phyloP scores from a whole-genome alignment of 2,888 invertebrate genomes.

The Gerris lacustris region DNA sequence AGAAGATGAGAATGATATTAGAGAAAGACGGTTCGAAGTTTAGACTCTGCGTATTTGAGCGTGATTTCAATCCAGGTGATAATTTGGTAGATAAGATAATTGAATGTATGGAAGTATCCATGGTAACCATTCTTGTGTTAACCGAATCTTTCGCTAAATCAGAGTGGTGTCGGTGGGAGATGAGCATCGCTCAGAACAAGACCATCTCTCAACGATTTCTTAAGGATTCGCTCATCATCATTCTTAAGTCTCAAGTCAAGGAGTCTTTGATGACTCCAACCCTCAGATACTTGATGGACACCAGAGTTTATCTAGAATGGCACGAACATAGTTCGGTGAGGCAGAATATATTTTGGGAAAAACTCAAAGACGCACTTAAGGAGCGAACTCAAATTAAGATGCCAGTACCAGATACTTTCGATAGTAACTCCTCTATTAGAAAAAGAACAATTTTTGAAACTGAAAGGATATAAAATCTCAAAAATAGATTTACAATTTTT shows the following conservation, averaged over 20 bases:
- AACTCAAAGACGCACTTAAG: constrained; percentile 27
- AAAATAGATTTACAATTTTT: no score
- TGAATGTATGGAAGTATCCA: constrained; percentile 50
- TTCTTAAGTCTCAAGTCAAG: constrained; percentile 49
- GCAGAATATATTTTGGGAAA: constrained; percentile 34
- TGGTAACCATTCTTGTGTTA: constrained; percentile 51
- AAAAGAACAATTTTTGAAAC: no score
- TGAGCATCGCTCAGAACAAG: constrained; percentile 53
- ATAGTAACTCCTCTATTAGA: no score
- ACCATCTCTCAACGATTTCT: constrained; percentile 41
- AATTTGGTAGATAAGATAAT: constrained; percentile 54
- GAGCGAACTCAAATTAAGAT: background rate
- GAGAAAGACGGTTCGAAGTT: constrained; percentile 48
- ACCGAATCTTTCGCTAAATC: constrained; percentile 56
- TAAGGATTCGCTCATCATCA: constrained; percentile 48
- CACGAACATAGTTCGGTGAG: constrained; percentile 37
- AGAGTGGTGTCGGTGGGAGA: constrained; percentile 61
- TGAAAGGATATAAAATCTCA: no score
- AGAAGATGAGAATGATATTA: constrained; percentile 46
- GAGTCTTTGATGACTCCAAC: constrained; percentile 46
- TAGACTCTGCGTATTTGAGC: constrained; percentile 55
- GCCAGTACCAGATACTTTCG: no score
- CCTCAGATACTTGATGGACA: constrained; percentile 49
- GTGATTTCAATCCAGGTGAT: constrained; percentile 53
- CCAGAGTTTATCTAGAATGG: constrained; percentile 53